Evolutionary conservation across 2,888 invertebrate species (phyloP), one percentile per base, ranked within the genome.

Genomic region (Leistus spinibarbis): DNA sequence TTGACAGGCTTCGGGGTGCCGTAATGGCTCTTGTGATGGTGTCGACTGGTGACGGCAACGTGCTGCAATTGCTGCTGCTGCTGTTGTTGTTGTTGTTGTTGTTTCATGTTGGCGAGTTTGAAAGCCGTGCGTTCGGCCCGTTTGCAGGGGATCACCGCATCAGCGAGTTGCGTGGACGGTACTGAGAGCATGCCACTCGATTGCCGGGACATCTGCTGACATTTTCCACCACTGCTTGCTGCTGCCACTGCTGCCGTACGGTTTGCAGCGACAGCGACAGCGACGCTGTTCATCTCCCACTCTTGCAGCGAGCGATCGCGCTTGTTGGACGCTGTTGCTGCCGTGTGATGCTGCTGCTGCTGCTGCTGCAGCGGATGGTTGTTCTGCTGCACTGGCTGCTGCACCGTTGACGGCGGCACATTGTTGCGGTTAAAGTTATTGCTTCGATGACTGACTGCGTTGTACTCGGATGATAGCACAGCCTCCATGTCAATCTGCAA

Each of bases 401-500:
- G 73, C 27, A 19, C 10, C 19, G 64, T 24, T 64, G 65, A 54
- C 19, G 16, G 20, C 19, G 16, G 22, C 17, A 62, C 24, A 60
- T 57, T 27, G 67, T 74, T 74, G 22, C 71, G 63, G 71, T 71
- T 71, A 60, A 20, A 60, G 20, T 20, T 16, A 19, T 60, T 60
- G 10, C 54, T 16, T 23, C 20, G 23, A 19, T 24, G 65, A n/a
- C 13, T 56, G 53, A 66, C 83, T 22, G 85, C 82, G 66, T 85
- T 83, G 83, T 88, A 88, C 69, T 88, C 87, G 65, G 84, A 86
- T 65, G 86, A 86, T 73, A 86, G 86, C 75, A 88, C 87, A 54
- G 86, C 84, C 77, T 87, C 87, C 86, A 88, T 84, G 80, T 88
- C 87, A 78, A 88, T 86, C 88, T 88, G 85, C 3, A 87, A 86